phyloP scores from a whole-genome alignment of 2,888 invertebrate genomes.

The Stenichneumon culpator region DNA sequence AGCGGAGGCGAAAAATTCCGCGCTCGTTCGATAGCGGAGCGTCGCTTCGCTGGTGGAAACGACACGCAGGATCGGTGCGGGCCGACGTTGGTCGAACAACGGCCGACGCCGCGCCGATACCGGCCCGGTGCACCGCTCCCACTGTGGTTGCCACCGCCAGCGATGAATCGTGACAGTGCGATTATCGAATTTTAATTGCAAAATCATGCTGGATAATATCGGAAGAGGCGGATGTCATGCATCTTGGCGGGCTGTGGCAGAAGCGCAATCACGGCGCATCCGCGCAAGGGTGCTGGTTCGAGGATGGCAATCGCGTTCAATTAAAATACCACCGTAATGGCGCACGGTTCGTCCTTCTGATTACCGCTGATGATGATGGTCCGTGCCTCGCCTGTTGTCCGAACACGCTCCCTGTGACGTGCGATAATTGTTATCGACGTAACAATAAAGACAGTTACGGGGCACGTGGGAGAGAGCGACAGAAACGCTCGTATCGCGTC shows the following conservation, averaged over 20 bases:
- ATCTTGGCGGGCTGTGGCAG: conserved; percentile 12
- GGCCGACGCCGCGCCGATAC: no score
- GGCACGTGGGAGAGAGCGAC: conserved; percentile 3
- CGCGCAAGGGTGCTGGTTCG: background rate
- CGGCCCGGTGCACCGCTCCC: no score
- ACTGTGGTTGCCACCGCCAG: background rate
- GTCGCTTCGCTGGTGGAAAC: no score
- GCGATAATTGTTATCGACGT: conserved; percentile 67
- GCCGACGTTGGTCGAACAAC: no score
- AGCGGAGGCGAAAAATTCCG: no score
- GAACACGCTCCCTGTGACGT: conserved; percentile 1
- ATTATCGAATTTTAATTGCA: conserved; percentile 7
- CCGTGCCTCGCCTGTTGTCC: conserved; percentile 22
- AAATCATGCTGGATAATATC: background rate
- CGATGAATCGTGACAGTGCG: background rate
- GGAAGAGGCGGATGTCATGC: conserved; percentile 19
- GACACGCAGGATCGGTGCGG: no score
- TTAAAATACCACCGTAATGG: conserved; percentile 45
- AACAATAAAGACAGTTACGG: conserved; percentile 61
- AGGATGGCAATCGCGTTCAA: conserved; percentile 45
- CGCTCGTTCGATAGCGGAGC: no score
- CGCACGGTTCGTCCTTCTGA: conserved; percentile 46
- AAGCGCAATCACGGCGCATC: background rate
- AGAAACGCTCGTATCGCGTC: conserved; percentile 9
- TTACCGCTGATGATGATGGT: conserved; percentile 44